Percentiles rank a stretch among this genome's conserved stretches.
These are phyloP conservation scores for Euura saliciscinereae DNA, from an alignment of 1,140 invertebrate genomes.

Conservation along the genomic window DNA sequence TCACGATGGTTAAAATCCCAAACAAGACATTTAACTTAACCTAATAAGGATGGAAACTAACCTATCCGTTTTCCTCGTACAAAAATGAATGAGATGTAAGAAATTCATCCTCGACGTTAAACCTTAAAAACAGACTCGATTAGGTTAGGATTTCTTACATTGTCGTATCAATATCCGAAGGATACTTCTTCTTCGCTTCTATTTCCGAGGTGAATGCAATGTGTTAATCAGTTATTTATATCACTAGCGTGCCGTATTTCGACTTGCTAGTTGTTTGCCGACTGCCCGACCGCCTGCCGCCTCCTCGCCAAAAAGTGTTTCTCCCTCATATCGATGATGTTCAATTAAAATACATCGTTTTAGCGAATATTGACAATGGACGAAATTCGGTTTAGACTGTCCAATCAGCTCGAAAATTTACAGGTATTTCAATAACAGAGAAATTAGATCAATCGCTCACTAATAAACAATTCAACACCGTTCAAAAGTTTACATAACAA, in stretches of 20 bases:
- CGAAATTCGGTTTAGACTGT: conserved; percentile 53
- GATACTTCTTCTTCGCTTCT: conserved; percentile 35
- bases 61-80: not conserved
- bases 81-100: conserved; percentile 1
- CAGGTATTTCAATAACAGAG: conserved; percentile 44
- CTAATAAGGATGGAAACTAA: not conserved
- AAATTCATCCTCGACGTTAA: not conserved
- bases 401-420: conserved; percentile 47
- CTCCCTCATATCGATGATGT: conserved; percentile 8
- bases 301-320: not conserved
- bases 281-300: not conserved
- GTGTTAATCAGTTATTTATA: conserved; percentile 59
- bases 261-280: conserved; percentile 15
- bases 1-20: not conserved
- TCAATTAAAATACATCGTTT: conserved; percentile 18
- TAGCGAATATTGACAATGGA: conserved; percentile 41
- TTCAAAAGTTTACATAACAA: not conserved
- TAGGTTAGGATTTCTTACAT: no score
- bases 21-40: not conserved
- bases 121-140: not conserved
- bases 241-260: conserved; percentile 42
- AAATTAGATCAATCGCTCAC: no score
- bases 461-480: not conserved
- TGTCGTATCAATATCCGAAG: not conserved
- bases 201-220: conserved; percentile 47